Conservation (phyloP, 2,797 vertebrate genomes). For the Columba guinea region DNA sequence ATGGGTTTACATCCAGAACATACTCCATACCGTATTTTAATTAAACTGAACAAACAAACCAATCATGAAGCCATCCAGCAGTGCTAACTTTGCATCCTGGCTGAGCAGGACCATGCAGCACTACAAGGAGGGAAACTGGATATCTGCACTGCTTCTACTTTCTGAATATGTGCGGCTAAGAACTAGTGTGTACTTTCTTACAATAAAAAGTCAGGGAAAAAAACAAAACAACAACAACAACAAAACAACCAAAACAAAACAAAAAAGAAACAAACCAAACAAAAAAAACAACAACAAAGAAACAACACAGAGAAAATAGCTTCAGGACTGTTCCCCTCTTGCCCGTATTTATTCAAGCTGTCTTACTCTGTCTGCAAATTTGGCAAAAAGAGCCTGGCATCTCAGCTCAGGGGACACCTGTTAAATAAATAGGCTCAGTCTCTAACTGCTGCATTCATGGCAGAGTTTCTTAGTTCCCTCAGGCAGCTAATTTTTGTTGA, state of each 20-base stretch:
- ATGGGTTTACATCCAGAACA: not conserved
- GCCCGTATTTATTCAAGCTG: slow-evolving; percentile 48
- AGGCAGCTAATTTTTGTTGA: slow-evolving; percentile 63
- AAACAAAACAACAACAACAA: too few species aligned
- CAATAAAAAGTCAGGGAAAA: not conserved
- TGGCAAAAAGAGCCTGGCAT: slow-evolving; percentile 58
- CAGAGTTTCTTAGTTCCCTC: slow-evolving; percentile 54
- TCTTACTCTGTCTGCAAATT: slow-evolving; percentile 35
- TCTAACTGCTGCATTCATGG: slow-evolving; percentile 53
- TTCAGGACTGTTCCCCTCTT: slow-evolving; percentile 29
- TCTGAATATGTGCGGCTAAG: not conserved
- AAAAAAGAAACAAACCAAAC: not conserved
- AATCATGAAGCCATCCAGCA: not conserved
- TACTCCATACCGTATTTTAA: slow-evolving; percentile 53
- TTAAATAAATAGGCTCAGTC: slow-evolving; percentile 67
- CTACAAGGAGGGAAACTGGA: not conserved
- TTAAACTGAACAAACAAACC: slow-evolving; percentile 41
- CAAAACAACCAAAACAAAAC: rapidly evolving
- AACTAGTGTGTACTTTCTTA: not conserved
- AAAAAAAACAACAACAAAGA: too few species aligned
- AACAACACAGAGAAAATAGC: not conserved
- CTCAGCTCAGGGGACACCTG: slow-evolving; percentile 58
- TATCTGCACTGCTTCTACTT: not conserved
- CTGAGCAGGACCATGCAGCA: not conserved
- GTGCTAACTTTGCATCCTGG: not conserved